Percentiles rank a stretch among this genome's conserved stretches.
Evolutionary conservation across 2,113 vertebrate genomes (phyloP).

Genomic region (Phyllostomus discolor): DNA sequence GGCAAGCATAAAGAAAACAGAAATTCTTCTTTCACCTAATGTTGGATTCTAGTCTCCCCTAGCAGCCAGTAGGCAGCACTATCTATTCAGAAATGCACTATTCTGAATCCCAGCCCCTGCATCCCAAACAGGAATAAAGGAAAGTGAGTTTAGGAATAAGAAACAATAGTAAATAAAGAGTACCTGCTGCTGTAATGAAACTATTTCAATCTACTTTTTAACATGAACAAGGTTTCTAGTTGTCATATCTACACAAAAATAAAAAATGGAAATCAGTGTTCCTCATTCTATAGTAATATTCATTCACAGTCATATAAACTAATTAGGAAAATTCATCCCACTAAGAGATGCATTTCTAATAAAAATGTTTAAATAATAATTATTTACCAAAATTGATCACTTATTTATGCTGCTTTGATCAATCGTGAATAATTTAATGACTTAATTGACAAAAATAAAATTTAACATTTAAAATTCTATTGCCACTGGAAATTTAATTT

Average conservation of each 20-base stretch:
- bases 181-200: neutral
- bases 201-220: neutral
- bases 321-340: neutral
- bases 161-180: neutral
- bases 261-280: neutral
- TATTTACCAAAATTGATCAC: neutral
- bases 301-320: neutral
- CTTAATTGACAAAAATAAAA: neutral
- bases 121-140: neutral
- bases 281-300: neutral
- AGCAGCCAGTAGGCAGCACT: neutral
- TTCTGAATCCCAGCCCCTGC: neutral
- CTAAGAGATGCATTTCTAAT: neutral
- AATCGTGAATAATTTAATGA: neutral
- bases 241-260: neutral
- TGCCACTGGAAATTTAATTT: neutral
- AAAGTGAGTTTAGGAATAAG: neutral
- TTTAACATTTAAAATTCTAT: neutral
- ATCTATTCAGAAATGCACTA: neutral
- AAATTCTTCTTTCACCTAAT: neutral
- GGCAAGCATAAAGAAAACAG: neutral
- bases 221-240: neutral
- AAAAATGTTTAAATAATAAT: neutral
- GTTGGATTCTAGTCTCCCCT: neutral
- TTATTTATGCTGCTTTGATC: neutral